Evolutionary conservation across 2,113 vertebrate species (phyloP).

Genomic region (Tychaedon coryphoeus): DNA sequence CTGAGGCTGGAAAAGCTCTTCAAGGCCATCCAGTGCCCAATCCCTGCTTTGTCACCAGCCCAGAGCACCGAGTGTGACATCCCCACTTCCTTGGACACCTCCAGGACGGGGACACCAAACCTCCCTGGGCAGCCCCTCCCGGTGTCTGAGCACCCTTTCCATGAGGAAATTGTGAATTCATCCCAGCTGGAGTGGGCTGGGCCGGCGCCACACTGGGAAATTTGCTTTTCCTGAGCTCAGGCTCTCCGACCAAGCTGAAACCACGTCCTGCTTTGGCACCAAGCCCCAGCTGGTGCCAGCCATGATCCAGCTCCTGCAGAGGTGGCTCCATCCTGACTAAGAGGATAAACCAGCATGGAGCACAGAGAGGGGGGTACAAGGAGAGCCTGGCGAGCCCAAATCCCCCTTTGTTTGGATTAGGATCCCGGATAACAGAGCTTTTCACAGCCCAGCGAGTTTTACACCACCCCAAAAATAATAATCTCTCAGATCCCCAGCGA

Average conservation of each 20-base stretch:
- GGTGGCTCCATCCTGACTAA: neutral
- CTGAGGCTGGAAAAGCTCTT: neutral
- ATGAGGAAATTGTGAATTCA: neutral
- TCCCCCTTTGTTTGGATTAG: neutral
- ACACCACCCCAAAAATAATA: neutral
- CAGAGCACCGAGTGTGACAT: neutral
- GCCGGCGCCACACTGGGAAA: fast-evolving
- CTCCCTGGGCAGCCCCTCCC: neutral
- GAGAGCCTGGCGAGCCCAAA: neutral
- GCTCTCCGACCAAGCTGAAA: neutral
- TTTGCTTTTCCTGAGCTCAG: neutral
- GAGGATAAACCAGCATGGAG: neutral
- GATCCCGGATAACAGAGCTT: neutral
- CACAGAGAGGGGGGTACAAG: neutral
- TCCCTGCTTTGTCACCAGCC: neutral
- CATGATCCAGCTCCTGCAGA: neutral
- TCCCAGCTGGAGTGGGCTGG: neutral
- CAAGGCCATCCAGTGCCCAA: fast-evolving
- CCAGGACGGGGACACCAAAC: neutral
- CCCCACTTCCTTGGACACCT: neutral
- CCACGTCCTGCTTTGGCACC: neutral
- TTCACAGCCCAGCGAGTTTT: neutral
- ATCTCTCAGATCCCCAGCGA: neutral
- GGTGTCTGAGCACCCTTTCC: fast-evolving
- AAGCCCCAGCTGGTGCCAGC: neutral